Evolutionary conservation across 2,113 vertebrate genomes (phyloP), one percentile per base, ranked within the genome.

Genomic region (Gavialis gangeticus): DNA sequence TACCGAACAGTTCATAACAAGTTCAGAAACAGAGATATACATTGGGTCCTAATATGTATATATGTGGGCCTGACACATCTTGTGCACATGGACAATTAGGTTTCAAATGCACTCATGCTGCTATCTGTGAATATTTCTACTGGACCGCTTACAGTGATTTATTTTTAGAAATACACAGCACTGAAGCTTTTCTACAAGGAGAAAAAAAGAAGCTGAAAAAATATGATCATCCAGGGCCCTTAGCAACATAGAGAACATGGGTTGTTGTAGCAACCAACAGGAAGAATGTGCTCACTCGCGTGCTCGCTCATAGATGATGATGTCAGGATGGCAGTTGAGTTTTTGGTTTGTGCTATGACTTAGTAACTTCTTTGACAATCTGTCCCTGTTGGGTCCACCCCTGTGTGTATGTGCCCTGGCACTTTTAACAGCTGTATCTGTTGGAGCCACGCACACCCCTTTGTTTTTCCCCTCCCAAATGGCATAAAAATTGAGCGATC

Each of bases 181-280:
- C 84, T 84, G 46, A n/a, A 84, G 71, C 84, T 91, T 55, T 73
- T 73, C 69, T 46, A 37, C 21, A 34, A 34, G 34, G 69, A 73
- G 69, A 21, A 73, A 73, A 34, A 4, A 6, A 12, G 24, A 18
- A 37, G 37, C 8, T 37, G 37, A 58, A 82, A 91, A 87, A 87
- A 60, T 63, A 78, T 85, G 60, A 81, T 27, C 69, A 66, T 56
- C 69, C 46, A 84, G 82, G 71, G 66, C 83, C 71, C 92, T 81
- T 95, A 94, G 97, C 96, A 97, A 96, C 95, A 89, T 83, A 78
- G 57, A 92, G 82, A 93, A 88, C 46, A 24, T 85, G 79, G 88
- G 18, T 46, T 27, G 58, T 75, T 75, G 83, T 85, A 55, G 13
- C 58, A 75, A 83, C 66, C 58, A 10, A 83, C 28, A 56, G 37